A percentile compares a stretch with the other conserved stretches of the same genome.
Evolutionary conservation across 53 echinoderm and acorn worm genomes (phyloP).

Genomic region (Luidia sarsii): DNA sequence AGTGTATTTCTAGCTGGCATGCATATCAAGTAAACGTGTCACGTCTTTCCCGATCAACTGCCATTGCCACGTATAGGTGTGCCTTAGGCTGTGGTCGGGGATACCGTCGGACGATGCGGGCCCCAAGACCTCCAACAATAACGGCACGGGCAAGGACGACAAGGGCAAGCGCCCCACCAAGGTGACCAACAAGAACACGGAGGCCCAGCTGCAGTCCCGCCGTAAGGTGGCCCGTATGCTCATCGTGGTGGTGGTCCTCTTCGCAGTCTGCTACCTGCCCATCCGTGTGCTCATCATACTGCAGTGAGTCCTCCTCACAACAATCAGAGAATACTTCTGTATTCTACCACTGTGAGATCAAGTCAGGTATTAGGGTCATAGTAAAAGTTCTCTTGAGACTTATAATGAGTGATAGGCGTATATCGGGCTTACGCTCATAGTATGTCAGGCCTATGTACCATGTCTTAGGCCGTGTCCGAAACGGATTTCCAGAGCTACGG

Average conservation of each 20-base stretch:
- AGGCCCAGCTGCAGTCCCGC: conserved; percentile 80
- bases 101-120: conserved; percentile 79
- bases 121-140: conserved; percentile 20
- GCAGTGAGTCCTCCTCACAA: conserved; percentile 9
- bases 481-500: too few species aligned
- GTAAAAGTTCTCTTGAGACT: too few species aligned
- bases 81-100: conserved; percentile 84
- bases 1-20: too few species aligned
- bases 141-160: background rate
- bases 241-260: conserved; percentile 87
- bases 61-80: conserved; percentile 37
- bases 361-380: too few species aligned
- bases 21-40: too few species aligned
- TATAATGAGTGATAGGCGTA: too few species aligned
- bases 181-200: conserved; percentile 69
- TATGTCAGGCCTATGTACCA: too few species aligned
- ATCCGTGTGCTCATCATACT: conserved; percentile 79
- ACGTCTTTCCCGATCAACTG: too few species aligned
- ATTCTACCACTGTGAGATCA: too few species aligned
- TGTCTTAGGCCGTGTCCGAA: too few species aligned
- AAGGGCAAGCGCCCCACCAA: conserved; percentile 15
- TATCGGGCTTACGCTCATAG: too few species aligned
- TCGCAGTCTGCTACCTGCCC: conserved; percentile 87
- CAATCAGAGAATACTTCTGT: too few species aligned
- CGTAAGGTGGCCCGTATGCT: conserved; percentile 96